Evolutionary conservation across 2,797 vertebrate genomes (phyloP).

Genomic region (Peromyscus melanophrys): DNA sequence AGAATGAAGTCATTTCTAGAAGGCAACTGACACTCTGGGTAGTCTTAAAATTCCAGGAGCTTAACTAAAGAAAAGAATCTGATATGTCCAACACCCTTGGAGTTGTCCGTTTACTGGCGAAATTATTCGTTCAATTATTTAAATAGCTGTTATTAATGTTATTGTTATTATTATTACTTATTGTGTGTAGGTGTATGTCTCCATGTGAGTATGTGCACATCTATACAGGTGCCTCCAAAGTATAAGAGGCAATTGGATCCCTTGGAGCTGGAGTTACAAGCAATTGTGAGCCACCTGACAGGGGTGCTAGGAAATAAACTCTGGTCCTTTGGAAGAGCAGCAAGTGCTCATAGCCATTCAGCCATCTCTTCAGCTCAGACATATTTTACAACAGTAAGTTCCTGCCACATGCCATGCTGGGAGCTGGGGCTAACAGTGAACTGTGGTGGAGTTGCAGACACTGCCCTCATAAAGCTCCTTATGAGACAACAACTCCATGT

Average conservation of each 20-base stretch:
- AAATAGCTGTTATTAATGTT: not conserved
- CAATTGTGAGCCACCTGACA: not conserved
- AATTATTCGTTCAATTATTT: conserved; percentile 10
- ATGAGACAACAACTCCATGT: not conserved
- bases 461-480: no score
- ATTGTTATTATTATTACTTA: not conserved
- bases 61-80: not conserved
- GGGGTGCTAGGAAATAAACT: not conserved
- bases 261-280: not conserved
- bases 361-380: not conserved
- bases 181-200: not conserved
- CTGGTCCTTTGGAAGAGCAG: no score
- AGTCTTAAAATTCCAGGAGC: conserved; percentile 36
- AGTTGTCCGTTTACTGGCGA: not conserved
- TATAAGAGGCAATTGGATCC: no score
- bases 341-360: not conserved
- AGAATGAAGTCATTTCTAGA: not conserved
- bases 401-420: not conserved
- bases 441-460: not conserved
- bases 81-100: not conserved
- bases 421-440: not conserved
- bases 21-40: not conserved
- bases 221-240: not conserved
- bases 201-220: no score
- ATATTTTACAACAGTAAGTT: not conserved